A percentile compares a stretch with the other conserved stretches of the same genome.
Evolutionary conservation across 1,140 invertebrate species (phyloP).

Genomic region (Drosophila guanche): DNA sequence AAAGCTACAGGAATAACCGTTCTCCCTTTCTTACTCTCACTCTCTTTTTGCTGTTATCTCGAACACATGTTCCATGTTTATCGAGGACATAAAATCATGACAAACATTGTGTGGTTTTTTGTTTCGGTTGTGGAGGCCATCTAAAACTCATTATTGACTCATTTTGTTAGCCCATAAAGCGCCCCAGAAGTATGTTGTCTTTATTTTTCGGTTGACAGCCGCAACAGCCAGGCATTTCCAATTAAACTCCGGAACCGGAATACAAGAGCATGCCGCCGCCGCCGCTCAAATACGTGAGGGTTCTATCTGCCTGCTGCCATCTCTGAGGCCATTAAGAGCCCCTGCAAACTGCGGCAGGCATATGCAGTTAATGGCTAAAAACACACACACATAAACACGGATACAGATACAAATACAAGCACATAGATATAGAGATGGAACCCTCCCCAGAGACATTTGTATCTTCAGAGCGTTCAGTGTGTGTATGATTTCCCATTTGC

Average conservation of each 20-base stretch:
- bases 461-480: conserved; percentile 3
- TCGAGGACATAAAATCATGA: conserved; percentile 29
- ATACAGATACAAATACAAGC: conserved; percentile 20
- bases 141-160: conserved; percentile 75
- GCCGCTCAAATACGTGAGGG: conserved; percentile 1
- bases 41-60: conserved; percentile 15
- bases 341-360: conserved; percentile 62
- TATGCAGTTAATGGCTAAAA: conserved; percentile 74
- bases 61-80: conserved; percentile 60
- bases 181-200: conserved; percentile 73
- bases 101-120: conserved; percentile 41
- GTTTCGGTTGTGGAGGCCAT: conserved; percentile 27
- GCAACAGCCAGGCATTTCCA: conserved; percentile 54
- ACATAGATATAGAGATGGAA: conserved; percentile 10
- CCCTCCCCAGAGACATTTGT: conserved; percentile 19
- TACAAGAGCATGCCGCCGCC: background rate
- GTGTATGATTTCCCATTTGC: conserved; percentile 11
- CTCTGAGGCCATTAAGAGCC: conserved; percentile 47
- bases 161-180: conserved; percentile 61
- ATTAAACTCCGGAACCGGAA: conserved; percentile 47
- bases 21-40: background rate
- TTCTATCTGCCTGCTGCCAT: background rate
- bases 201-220: conserved; percentile 60
- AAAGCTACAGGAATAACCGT: too few species aligned
- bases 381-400: conserved; percentile 31